phyloP scores from a whole-genome alignment of 2,888 invertebrate genomes.

The Cephalotes varians region DNA sequence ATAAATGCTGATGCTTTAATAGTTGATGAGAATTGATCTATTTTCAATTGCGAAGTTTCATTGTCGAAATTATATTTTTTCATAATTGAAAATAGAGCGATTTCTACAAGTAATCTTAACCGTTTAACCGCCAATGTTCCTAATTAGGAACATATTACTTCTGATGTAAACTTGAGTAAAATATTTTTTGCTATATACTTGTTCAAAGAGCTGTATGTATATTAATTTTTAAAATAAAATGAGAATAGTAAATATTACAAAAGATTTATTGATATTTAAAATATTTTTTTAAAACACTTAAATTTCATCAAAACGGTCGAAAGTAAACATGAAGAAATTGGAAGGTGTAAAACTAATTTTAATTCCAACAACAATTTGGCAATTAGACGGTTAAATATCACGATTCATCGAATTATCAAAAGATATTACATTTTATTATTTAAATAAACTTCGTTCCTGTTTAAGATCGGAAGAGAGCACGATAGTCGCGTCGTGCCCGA shows the following conservation, averaged over 20 bases:
- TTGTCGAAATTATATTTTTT: constrained; percentile 12
- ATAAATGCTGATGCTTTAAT: constrained; percentile 15
- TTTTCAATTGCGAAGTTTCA: constrained; percentile 21
- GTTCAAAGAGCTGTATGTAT: background rate
- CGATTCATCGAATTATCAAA: background rate
- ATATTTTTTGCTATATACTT: background rate
- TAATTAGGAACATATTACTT: background rate
- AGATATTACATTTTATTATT: background rate
- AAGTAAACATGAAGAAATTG: background rate
- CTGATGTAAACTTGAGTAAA: background rate
- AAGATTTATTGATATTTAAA: background rate
- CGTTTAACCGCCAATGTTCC: constrained; percentile 6
- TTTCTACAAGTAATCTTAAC: background rate
- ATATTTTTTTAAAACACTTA: background rate
- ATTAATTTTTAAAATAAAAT: constrained; percentile 9
- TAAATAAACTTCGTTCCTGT: constrained; percentile 4
- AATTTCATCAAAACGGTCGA: background rate
- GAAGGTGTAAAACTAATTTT: background rate
- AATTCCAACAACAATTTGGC: background rate
- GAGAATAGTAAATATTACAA: background rate
- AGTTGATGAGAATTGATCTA: constrained; percentile 18
- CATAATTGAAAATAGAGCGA: constrained; percentile 14
- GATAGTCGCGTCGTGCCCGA: background rate
- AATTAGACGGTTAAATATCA: constrained; percentile 25
- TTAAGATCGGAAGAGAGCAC: constrained; percentile 19